Base-by-base conservation (phyloP, 1,140 invertebrate species). In the Drosophila sp. region DNA sequence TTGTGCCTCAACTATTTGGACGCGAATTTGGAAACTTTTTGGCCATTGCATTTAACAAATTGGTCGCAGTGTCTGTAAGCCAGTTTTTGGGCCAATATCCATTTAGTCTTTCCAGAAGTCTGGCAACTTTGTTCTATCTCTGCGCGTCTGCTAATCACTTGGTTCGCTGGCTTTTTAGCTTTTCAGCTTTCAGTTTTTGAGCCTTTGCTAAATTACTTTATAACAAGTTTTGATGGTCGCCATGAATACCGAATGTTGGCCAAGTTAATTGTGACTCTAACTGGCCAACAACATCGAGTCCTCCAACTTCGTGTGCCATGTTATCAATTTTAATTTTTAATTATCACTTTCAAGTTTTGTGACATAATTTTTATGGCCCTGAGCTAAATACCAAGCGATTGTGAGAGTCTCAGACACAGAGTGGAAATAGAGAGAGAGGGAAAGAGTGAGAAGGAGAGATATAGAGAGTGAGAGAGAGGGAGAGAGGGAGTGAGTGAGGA, bases 271-370 rank as follows among this genome's bases (percentile, higher is more conserved):
- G 69, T 14, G 34, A 34, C 27, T 51, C 27, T 43, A 9, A 40
- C 38, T 27, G 58, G 53, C 34, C 34, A 56, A 40, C 36, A 21
- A 1, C 34, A 40, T n/a, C n/a, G 14, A 54, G 38, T 25, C 25
- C 41, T 40, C n/a, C n/a, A 27, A 14, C 21, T 16, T 32, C 36
- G 7, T 56, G n/a, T 45, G 40, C 38, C 63, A 45, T 78, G 61
- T 73, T 79, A 87, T 87, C 82, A 87, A 87, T 87, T 87, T 87
- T 82, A 89, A 87, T 87, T 89, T 87, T 89, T 87, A 87, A 87
- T 87, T 87, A 87, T 76, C 83, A 87, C 83, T 89, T 87, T 87
- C 83, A 87, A 89, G 78, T 89, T 87, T 82, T 79, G 87, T 87
- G 83, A 84, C 82, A 77, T 72, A 56, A 79, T 79, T 82, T 86